Conservation (phyloP, 2,113 vertebrate genomes). For the Pelecanus crispus region DNA sequence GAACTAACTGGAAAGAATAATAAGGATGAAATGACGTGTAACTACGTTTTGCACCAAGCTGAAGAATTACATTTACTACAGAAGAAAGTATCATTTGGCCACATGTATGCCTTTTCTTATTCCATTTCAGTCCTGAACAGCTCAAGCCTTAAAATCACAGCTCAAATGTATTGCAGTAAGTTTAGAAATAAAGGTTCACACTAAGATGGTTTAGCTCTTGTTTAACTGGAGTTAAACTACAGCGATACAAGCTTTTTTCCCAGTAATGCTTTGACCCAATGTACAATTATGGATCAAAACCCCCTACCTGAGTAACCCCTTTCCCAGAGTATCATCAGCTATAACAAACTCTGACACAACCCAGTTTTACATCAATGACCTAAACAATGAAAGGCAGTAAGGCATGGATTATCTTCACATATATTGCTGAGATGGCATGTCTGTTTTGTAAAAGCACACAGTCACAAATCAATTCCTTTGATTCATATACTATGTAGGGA, state of each 20-base stretch:
- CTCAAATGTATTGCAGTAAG: background rate
- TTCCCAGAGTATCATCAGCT: background rate
- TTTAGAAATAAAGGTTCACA: background rate
- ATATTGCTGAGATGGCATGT: background rate
- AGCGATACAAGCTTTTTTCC: background rate
- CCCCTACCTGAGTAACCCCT: background rate
- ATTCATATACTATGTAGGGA: background rate
- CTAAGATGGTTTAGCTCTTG: background rate
- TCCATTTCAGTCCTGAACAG: background rate
- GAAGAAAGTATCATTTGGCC: background rate
- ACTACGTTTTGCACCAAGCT: background rate
- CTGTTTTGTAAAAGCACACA: background rate
- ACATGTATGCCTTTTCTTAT: background rate
- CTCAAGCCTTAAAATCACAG: background rate
- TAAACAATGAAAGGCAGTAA: background rate
- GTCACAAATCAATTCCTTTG: background rate
- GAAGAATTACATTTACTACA: background rate
- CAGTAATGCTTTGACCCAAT: background rate
- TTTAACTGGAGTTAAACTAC: background rate
- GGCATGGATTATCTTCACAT: background rate
- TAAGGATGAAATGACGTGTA: background rate
- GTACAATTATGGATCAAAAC: background rate
- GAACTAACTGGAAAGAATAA: background rate
- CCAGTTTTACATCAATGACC: background rate
- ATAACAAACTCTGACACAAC: background rate